Conservation (phyloP, 2,888 invertebrate genomes). For the Lithophane ornitopus region DNA sequence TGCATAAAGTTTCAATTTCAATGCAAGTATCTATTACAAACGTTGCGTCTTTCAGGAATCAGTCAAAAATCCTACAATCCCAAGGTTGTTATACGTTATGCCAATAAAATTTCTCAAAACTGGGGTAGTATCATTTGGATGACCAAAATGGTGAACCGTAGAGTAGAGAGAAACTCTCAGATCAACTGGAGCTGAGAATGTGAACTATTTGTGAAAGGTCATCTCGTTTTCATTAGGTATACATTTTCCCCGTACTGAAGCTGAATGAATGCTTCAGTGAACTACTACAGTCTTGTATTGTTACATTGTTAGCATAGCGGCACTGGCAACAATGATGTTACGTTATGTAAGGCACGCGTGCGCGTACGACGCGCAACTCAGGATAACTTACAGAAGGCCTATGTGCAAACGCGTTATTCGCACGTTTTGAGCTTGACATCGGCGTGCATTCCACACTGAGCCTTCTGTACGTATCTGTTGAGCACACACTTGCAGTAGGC, state of each 20-base stretch:
- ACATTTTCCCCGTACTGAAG: conserved; percentile 3
- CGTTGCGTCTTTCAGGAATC: conserved; percentile 18
- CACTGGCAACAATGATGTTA: conserved; percentile 52
- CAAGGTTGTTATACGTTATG: neutral
- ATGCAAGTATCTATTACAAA: conserved; percentile 20
- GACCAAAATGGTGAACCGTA: conserved; percentile 1
- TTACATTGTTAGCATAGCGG: conserved; percentile 44
- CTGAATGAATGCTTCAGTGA: conserved; percentile 51
- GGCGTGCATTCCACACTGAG: neutral
- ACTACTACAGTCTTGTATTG: conserved; percentile 36
- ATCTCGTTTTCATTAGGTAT: conserved; percentile 7
- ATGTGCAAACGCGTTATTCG: neutral
- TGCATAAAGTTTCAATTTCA: conserved; percentile 27
- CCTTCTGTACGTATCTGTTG: neutral
- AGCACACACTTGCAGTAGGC: conserved; percentile 7
- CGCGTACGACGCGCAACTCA: neutral
- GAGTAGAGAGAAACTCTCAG: neutral
- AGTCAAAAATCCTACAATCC: neutral
- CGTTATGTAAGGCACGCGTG: conserved; percentile 45
- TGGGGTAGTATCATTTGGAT: conserved; percentile 14
- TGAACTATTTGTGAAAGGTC: conserved; percentile 13
- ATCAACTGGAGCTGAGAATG: conserved; percentile 12
- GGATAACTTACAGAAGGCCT: conserved; percentile 17
- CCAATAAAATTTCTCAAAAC: conserved; percentile 13
- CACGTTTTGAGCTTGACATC: neutral